Evolutionary conservation across 1,140 invertebrate species (phyloP).

Genomic region (Rhyzopertha dominica): DNA sequence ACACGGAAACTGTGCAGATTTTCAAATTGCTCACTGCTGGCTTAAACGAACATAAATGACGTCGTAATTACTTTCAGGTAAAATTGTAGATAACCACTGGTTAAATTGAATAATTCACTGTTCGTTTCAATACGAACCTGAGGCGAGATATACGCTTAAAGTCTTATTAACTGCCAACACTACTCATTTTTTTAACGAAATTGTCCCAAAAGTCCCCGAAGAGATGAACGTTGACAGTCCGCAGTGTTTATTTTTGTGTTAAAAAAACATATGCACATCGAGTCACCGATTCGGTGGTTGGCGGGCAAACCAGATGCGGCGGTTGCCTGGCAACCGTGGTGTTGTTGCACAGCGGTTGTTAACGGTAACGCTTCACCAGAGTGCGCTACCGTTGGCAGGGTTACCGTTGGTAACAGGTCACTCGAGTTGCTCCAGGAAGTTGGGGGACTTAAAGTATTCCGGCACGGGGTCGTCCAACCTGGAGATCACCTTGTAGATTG

Average conservation of each 20-base stretch:
- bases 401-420: conserved; percentile 52
- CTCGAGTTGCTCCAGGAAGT: conserved; percentile 98
- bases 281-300: conserved; percentile 42
- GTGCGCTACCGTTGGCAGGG: too few species aligned
- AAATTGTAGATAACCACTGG: conserved; percentile 39
- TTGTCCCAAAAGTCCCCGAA: conserved; percentile 21
- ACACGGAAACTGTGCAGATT: conserved; percentile 40
- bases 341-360: conserved; percentile 14
- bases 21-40: conserved; percentile 44
- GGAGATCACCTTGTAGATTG: conserved; percentile 99
- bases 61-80: conserved; percentile 38
- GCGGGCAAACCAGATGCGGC: conserved; percentile 10
- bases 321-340: conserved; percentile 16
- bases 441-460: conserved; percentile 98
- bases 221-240: conserved; percentile 39
- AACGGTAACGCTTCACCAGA: too few species aligned
- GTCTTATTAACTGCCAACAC: too few species aligned
- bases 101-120: conserved; percentile 42
- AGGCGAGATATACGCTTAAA: too few species aligned
- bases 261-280: conserved; percentile 16
- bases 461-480: conserved; percentile 97
- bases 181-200: too few species aligned
- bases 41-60: conserved; percentile 37
- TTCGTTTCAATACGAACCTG: conserved; percentile 39
- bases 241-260: conserved; percentile 20